Evolutionary conservation across 2,797 vertebrate genomes (phyloP), one percentile per base, ranked within the genome.

Genomic region (Limnodromus scolopaceus): DNA sequence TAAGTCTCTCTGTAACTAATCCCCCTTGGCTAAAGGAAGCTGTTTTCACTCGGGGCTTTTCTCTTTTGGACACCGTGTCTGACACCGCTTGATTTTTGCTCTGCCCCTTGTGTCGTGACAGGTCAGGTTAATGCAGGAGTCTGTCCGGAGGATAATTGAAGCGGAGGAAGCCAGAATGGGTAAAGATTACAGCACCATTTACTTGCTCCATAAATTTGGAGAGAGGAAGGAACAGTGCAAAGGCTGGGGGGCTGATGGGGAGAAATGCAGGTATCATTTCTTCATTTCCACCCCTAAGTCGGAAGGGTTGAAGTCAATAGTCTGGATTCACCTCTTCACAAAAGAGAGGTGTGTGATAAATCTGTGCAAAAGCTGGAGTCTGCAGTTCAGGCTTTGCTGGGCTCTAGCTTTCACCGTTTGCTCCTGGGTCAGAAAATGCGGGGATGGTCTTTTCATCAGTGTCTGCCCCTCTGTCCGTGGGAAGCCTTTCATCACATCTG

Each of bases 121-220:
- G 99, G 98, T 99, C 65, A 98, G 99, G 96, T 97, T 99, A 97
- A 99, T 99, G 99, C 99, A 99, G 91, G 99, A 99, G 93, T 99
- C 99, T 54, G 99, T 99, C 92, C 99, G 99, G 83, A 98, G 99
- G 93, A 99, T 99, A 91, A 99, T 99, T 60, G 99, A 99, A 97
- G 98, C 99, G 0, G 99, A 99, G 95, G 99, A 99, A 96, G 99
- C 99, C 54, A 98, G 97, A 98, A 99, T 99, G 99, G 99, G 99
- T 99, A 98, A 98, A 98, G 84, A 92, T 61, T 30, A 32, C 7
- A 5, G 10, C 53, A 38, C 53, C 1, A 9, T 66, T 89, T 87
- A 18, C 6, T 92, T 89, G 34, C 64, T 76, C 41, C 71, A 2
- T 80, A 16, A 55, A 38, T 90, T 25, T 74, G 74, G 28, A 69